phyloP scores from a whole-genome alignment of 2,797 vertebrate species.

The Myotis pilosus region DNA sequence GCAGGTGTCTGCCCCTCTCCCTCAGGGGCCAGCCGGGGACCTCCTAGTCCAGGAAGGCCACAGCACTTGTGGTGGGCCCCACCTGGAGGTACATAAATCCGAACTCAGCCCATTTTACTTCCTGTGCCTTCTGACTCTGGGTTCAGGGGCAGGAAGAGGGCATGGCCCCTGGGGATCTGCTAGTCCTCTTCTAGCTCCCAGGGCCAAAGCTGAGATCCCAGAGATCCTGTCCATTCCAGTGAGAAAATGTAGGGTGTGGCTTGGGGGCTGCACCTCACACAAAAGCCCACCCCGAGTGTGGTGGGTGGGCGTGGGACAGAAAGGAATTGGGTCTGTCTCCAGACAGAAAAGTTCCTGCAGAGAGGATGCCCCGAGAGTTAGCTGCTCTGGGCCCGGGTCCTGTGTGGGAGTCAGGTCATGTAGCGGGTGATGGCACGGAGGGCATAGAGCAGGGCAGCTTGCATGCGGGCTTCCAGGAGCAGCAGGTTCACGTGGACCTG shows the following conservation, averaged over 20 bases:
- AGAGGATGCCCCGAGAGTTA: not conserved
- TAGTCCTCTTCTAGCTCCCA: conserved; percentile 1
- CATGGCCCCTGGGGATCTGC: not conserved
- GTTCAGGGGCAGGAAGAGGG: not conserved
- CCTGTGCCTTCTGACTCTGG: not conserved
- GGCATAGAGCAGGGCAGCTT: conserved; percentile 86
- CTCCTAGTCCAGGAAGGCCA: conserved; percentile 48
- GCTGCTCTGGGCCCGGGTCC: not conserved
- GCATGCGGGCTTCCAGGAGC: conserved; percentile 86
- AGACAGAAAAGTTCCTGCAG: conserved; percentile 49
- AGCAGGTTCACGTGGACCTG: conserved; percentile 88
- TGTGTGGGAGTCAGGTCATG: conserved; percentile 83
- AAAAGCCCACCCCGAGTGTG: not conserved
- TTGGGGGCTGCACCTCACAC: conserved; percentile 18
- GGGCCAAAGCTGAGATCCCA: conserved; percentile 20
- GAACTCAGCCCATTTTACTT: not conserved
- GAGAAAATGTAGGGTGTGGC: conserved; percentile 20
- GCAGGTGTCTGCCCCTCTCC: not conserved
- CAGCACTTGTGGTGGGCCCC: not conserved
- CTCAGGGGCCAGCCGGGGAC: not conserved
- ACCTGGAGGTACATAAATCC: not conserved
- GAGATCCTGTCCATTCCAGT: conserved; percentile 55
- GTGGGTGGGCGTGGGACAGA: not conserved
- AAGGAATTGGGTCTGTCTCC: conserved; percentile 41
- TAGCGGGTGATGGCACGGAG: conserved; percentile 86